Base-by-base conservation (phyloP, 2,797 vertebrate species). In the Paramormyrops hopkinsi region DNA sequence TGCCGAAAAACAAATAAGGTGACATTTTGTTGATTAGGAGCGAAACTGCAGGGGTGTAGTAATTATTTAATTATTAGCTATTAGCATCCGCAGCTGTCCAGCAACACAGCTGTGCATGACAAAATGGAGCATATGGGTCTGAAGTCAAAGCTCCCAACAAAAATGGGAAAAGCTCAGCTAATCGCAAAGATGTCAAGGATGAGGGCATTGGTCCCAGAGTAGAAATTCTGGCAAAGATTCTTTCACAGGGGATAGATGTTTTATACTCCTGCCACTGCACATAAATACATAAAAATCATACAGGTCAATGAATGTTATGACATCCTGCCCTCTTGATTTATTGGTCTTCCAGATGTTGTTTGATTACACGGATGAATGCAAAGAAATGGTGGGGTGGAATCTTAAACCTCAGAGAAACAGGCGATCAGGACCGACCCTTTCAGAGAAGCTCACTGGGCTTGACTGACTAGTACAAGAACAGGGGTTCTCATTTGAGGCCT, bases 351-450 rank as follows among this genome's bases (percentile, higher is more conserved):
- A 79, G 73, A 79, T 79, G 73, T 79, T 44, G 73, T 44, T 41
- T 79, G 73, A 79, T 79, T 79, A 79, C 73, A 79, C 7, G 73
- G 73, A 79, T 46, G 73, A 79, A 79, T 19, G 73, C 73, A 44
- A 19, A 44, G 33, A 44, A 44, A 79, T 44, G 41, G 37, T 9
- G 14, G 73, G 6, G 73, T 0, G 73, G 33, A 79, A n/a, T 19
- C 73, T 76, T 19, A 76, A 76, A 17, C 73, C 73, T 76, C 37
- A 44, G 73, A 44, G 73, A 79, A 41, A 79, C 37, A n/a, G 37
- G 14, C 41, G 41, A 37, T 79, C 19, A 19, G 33, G 37, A 51
- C 12, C 12, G 83, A 53, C 48, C 22, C 83, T 86, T 14, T 51
- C 50, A 19, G 83, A 29, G 2, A 22, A 14, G 46, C 83, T 51